These are phyloP conservation scores for Drosophila anomalata DNA, from an alignment of 2,888 invertebrate genomes.

Conservation along the genomic window DNA sequence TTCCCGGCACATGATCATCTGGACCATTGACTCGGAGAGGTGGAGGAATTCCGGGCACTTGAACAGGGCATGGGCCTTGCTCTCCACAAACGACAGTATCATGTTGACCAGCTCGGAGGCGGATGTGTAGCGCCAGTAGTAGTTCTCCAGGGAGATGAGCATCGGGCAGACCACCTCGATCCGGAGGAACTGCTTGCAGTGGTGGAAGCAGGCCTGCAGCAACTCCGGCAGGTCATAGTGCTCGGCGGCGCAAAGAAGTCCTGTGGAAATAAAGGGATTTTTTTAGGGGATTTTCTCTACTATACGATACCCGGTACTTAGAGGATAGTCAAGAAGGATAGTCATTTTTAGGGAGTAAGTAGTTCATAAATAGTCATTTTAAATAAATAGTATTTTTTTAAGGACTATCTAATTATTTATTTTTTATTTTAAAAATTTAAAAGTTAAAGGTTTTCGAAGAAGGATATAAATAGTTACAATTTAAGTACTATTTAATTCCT, in stretches of 20 bases:
- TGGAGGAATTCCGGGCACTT: conserved; percentile 93
- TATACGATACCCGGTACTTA: neutral
- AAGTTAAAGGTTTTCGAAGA: too few relatives aligned
- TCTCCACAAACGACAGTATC: conserved; percentile 95
- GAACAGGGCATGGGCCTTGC: conserved; percentile 93
- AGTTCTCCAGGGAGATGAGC: conserved; percentile 96
- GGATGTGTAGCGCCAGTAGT: conserved; percentile 97
- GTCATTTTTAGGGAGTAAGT: too few relatives aligned
- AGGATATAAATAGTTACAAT: too few relatives aligned
- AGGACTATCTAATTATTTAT: too few relatives aligned
- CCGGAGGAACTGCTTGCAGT: conserved; percentile 95
- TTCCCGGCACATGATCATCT: conserved; percentile 96
- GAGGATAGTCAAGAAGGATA: too few relatives aligned
- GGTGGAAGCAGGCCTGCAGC: conserved; percentile 97
- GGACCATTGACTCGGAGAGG: conserved; percentile 96
- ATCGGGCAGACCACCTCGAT: conserved; percentile 97
- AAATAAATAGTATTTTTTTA: too few relatives aligned
- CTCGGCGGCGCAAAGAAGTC: conserved; percentile 95
- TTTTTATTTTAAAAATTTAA: too few relatives aligned
- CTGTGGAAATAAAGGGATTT: conserved; percentile 50
- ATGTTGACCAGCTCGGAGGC: conserved; percentile 97
- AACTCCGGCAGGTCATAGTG: conserved; percentile 97
- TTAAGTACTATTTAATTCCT: too few relatives aligned
- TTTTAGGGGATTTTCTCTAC: neutral
- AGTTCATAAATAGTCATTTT: too few relatives aligned